phyloP scores from a whole-genome alignment of 2,797 vertebrate genomes.

The Cyclura pinguis region DNA sequence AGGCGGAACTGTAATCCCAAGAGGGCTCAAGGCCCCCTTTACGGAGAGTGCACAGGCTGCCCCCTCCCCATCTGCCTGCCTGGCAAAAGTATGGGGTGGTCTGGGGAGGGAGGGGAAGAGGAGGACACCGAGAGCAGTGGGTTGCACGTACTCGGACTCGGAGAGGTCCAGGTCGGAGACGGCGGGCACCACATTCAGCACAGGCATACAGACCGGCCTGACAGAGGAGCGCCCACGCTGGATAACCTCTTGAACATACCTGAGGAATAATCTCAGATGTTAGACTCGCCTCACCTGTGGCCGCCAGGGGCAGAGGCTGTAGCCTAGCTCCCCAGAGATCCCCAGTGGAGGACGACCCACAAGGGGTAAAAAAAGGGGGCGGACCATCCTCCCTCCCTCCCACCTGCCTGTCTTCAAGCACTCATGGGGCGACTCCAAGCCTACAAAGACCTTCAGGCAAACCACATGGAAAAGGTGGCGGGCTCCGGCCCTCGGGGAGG shows the following conservation, averaged over 20 bases:
- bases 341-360: background rate
- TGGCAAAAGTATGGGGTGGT: rapidly evolving
- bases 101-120: background rate
- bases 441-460: too few relatives aligned
- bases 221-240: slow-evolving; percentile 83
- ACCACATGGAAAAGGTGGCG: too few relatives aligned
- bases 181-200: slow-evolving; percentile 85
- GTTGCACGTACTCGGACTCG: slow-evolving; percentile 85
- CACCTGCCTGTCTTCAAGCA: background rate
- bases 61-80: background rate
- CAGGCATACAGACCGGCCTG: slow-evolving; percentile 83
- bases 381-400: background rate
- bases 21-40: background rate
- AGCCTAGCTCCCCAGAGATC: background rate
- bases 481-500: too few relatives aligned
- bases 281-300: slow-evolving; percentile 63
- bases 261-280: slow-evolving; percentile 83
- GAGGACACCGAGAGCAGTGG: slow-evolving; percentile 51
- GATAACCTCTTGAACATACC: slow-evolving; percentile 93
- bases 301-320: background rate
- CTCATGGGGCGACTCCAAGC: background rate
- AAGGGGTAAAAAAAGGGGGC: background rate
- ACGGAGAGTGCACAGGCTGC: too few relatives aligned
- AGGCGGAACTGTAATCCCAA: too few relatives aligned
- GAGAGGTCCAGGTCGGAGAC: slow-evolving; percentile 90